Base-by-base conservation (phyloP, 37 sponge, comb jelly and placozoan genomes). In the Theonella swinhoei region DNA sequence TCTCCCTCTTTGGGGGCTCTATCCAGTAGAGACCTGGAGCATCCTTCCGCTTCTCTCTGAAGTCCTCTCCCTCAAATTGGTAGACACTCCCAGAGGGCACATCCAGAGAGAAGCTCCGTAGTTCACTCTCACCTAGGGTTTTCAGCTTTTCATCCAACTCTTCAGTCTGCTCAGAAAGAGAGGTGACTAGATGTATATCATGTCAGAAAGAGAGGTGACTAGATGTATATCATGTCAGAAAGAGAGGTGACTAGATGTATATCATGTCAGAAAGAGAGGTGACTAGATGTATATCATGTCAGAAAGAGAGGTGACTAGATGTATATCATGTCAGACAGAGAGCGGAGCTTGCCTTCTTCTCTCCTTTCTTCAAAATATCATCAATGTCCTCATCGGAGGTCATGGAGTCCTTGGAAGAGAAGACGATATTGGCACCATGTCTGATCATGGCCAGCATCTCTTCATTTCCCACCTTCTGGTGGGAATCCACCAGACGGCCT, bases 361-460 rank as follows among this genome's bases (percentile, higher is more conserved):
- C 95, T 42, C 91, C 95, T 70, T 79, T 80, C 29, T 74, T 90
- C 42, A 98, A 72, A 8, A 98, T 85, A 8, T 54, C 79, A 4
- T 96, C 95, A 58, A 98, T 92, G 75, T 92, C 92, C 58, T 94
- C 93, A n/a, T 98, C 97, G 3, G 93, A 80, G 37, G 92, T 74
- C 72, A 91, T 94, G 37, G 93, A 81, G 62, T 93, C 98, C 76
- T 94, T 94, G 62, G 89, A 74, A 41, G 86, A 81, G 79, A 98
- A 98, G 68, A 98, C 97, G 23, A 69, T 75, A 39, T 94, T 93
- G 2, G 99, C 99, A 28, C 99, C 99, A 42, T 92, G 97, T 33
- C 99, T 71, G 29, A 98, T 98, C 99, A 96, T 96, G 25, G 88
- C 88, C 64, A 98, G 68, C 99, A 98, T 94, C 85, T 98, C 99